phyloP scores from a whole-genome alignment of 2,797 vertebrate genomes.

The Phaenicophaeus curvirostris region DNA sequence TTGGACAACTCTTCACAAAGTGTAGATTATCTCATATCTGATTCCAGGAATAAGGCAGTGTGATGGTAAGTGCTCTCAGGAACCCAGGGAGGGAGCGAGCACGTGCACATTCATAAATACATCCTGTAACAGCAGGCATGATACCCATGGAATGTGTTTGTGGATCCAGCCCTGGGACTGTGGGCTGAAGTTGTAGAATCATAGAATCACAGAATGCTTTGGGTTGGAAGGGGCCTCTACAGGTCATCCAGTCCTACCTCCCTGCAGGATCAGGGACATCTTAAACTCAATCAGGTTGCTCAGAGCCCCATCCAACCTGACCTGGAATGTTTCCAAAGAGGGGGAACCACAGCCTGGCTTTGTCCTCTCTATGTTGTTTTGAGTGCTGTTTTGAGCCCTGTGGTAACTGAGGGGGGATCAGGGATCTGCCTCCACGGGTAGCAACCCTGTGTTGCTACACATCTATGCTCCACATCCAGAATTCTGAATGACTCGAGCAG shows the following conservation, averaged over 20 bases:
- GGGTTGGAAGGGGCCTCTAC: too few relatives aligned
- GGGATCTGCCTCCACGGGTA: background rate
- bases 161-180: background rate
- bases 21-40: background rate
- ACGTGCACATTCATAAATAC: background rate
- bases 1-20: background rate
- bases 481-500: too few relatives aligned
- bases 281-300: too few relatives aligned
- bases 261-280: too few relatives aligned
- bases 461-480: too few relatives aligned
- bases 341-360: background rate
- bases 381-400: background rate
- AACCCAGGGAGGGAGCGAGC: background rate
- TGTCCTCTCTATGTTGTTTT: background rate
- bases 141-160: background rate
- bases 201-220: too few relatives aligned
- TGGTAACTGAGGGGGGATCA: background rate
- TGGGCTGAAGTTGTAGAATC: background rate
- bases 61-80: background rate
- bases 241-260: too few relatives aligned
- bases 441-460: background rate
- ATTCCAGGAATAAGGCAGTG: background rate
- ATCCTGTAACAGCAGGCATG: background rate
- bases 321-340: too few relatives aligned
- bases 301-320: too few relatives aligned